These are phyloP conservation scores for Schizopygopsis malacanthus DNA, from an alignment of 2,797 vertebrate genomes.

Conservation along the genomic window DNA sequence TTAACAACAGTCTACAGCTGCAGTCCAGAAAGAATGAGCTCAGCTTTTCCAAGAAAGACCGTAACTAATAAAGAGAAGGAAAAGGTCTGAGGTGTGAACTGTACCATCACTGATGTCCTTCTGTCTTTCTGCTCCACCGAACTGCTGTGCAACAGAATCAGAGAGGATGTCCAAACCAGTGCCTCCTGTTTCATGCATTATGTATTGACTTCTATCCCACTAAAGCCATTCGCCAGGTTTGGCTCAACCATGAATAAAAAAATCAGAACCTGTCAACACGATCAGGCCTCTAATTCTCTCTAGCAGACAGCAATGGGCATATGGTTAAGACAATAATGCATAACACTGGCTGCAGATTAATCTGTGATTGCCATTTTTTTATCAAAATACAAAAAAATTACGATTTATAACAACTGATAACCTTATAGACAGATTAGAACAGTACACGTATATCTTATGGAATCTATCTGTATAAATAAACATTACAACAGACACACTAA, in stretches of 20 bases:
- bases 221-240: constrained; percentile 27
- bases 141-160: constrained; percentile 24
- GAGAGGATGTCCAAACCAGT: constrained; percentile 27
- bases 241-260: constrained; percentile 42
- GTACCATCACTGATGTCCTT: not conserved
- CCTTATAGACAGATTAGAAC: not conserved
- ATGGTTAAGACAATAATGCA: not conserved
- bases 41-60: not conserved
- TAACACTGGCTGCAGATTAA: not conserved
- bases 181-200: constrained; percentile 47
- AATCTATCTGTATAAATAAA: not conserved
- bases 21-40: not conserved
- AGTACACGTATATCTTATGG: not conserved
- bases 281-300: not conserved
- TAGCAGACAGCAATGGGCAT: not conserved
- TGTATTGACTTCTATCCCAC: constrained; percentile 29
- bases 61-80: not conserved
- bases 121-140: constrained; percentile 2
- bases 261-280: constrained; percentile 27
- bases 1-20: not conserved
- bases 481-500: not conserved
- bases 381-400: not conserved
- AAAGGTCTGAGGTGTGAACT: not conserved
- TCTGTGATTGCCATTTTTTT: not conserved
- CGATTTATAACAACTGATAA: not conserved